These are phyloP conservation scores for Platycercus adscitus DNA, from an alignment of 2,113 vertebrate genomes.

Conservation along the genomic window DNA sequence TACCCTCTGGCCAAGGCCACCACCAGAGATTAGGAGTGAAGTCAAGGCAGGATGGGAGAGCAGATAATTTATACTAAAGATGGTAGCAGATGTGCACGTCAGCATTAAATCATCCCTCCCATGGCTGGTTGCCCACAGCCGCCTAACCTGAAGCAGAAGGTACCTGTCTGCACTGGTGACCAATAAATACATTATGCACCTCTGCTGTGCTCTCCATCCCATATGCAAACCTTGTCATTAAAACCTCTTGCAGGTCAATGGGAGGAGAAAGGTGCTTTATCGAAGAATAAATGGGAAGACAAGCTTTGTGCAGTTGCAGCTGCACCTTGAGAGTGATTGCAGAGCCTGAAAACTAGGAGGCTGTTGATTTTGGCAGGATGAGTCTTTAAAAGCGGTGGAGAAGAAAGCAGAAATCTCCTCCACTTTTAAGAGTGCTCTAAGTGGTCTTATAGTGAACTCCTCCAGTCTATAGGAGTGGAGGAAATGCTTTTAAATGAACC, in stretches of 20 bases:
- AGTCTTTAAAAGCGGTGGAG: neutral
- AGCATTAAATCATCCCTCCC: neutral
- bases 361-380: fast-evolving
- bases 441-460: neutral
- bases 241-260: neutral
- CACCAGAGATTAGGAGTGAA: neutral
- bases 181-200: fast-evolving
- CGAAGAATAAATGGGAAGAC: neutral
- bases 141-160: neutral
- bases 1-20: neutral
- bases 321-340: neutral
- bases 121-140: neutral
- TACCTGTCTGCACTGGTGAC: neutral
- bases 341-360: neutral
- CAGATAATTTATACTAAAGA: neutral
- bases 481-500: neutral
- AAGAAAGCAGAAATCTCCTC: neutral
- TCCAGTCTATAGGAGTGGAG: neutral
- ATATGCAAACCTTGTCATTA: fast-evolving
- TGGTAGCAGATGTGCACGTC: neutral
- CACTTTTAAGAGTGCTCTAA: neutral
- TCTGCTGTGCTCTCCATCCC: neutral
- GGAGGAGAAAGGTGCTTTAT: neutral
- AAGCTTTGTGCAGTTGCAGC: neutral
- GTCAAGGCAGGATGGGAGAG: neutral